Conservation (phyloP, 1,140 invertebrate genomes). For the Cherax quadricarinatus region DNA sequence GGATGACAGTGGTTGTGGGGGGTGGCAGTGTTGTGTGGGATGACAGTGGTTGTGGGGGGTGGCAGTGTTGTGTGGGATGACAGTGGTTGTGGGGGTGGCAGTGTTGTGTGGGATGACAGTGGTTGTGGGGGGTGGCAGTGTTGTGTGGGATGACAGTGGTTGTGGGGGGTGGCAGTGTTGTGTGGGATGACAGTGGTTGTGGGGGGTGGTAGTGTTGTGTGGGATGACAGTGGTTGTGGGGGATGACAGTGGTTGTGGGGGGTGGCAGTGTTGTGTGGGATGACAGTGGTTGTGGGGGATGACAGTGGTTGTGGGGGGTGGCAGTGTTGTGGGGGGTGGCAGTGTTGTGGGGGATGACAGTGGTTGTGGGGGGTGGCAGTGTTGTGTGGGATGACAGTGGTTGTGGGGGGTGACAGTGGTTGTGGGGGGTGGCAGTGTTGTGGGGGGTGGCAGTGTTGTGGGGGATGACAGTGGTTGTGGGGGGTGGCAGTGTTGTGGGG, state of each 20-base stretch:
- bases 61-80: background rate
- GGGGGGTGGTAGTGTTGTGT: too few relatives aligned
- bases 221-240: too few relatives aligned
- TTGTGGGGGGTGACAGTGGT: background rate
- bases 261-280: background rate
- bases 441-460: too few relatives aligned
- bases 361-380: background rate
- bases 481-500: too few relatives aligned
- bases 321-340: slow-evolving; percentile 13
- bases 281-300: background rate
- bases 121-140: background rate
- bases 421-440: background rate
- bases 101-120: background rate
- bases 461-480: too few relatives aligned
- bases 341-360: too few relatives aligned
- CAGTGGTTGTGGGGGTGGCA: background rate
- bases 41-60: background rate
- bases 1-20: too few relatives aligned
- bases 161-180: too few relatives aligned
- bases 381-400: background rate
- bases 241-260: background rate
- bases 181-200: too few relatives aligned
- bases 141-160: too few relatives aligned
- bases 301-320: background rate
- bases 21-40: too few relatives aligned